Evolutionary conservation across 2,113 vertebrate species (phyloP).

Genomic region (Chrysochloris asiatica): DNA sequence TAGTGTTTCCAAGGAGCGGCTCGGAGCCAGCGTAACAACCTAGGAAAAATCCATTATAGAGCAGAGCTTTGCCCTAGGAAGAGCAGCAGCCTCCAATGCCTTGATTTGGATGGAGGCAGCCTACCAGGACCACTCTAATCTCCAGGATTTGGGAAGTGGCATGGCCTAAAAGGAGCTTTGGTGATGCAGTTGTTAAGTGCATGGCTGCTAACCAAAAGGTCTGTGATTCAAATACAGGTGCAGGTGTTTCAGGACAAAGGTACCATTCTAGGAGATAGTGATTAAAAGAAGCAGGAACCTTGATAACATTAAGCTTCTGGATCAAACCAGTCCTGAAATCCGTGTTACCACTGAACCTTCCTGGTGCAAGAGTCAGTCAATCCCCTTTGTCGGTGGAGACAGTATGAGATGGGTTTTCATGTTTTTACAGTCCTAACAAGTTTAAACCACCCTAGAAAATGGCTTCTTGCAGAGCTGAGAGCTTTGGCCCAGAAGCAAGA

Average conservation of each 20-base stretch:
- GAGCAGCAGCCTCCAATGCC: no score
- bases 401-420: background rate
- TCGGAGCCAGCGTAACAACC: no score
- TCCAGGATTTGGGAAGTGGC: no score
- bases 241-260: background rate
- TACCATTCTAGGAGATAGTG: background rate
- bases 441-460: background rate
- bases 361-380: background rate
- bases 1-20: no score
- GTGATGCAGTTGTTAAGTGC: no score
- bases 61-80: no score
- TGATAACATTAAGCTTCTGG: background rate
- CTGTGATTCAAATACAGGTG: background rate
- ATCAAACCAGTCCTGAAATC: conserved; percentile 2
- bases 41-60: no score
- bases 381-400: background rate
- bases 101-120: no score
- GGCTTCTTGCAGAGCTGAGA: background rate
- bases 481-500: background rate
- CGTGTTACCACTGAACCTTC: background rate
- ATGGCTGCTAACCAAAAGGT: no score
- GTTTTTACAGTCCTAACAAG: background rate
- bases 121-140: no score
- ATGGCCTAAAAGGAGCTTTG: background rate
- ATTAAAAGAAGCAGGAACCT: background rate